Conservation (phyloP, 1,140 invertebrate genomes). For the Pygmarrhopalites habei region DNA sequence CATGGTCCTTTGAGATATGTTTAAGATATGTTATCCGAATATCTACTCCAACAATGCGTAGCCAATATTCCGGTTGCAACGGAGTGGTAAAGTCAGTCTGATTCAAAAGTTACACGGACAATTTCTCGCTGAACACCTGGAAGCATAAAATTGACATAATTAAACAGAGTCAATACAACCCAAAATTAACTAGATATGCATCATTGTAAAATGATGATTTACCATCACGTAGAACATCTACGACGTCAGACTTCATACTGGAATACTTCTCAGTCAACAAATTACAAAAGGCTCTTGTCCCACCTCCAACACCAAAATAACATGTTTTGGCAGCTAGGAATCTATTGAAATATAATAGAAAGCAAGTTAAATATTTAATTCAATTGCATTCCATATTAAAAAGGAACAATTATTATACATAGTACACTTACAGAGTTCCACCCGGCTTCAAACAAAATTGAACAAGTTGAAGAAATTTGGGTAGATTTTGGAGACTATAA, state of each 20-base stretch:
- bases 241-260: conserved; percentile 49
- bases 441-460: conserved; percentile 55
- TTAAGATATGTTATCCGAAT: no score
- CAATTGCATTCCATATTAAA: not conserved
- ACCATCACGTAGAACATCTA: conserved; percentile 55
- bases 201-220: no score
- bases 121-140: conserved; percentile 49
- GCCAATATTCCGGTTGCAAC: no score
- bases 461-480: conserved; percentile 64
- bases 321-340: conserved; percentile 73
- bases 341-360: conserved; percentile 41
- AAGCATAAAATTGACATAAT: conserved; percentile 31
- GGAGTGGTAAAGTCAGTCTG: no score
- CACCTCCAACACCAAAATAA: conserved; percentile 87
- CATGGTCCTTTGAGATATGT: no score
- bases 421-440: conserved; percentile 52
- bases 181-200: conserved; percentile 33
- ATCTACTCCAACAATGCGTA: no score
- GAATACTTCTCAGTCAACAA: conserved; percentile 49
- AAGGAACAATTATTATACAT: no score
- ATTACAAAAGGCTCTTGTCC: conserved; percentile 51
- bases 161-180: not conserved
- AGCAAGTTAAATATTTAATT: not conserved
- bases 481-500: conserved; percentile 72
- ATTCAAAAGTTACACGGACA: conserved; percentile 45